Base-by-base conservation (phyloP, 2,888 invertebrate species). In the Timema podura region DNA sequence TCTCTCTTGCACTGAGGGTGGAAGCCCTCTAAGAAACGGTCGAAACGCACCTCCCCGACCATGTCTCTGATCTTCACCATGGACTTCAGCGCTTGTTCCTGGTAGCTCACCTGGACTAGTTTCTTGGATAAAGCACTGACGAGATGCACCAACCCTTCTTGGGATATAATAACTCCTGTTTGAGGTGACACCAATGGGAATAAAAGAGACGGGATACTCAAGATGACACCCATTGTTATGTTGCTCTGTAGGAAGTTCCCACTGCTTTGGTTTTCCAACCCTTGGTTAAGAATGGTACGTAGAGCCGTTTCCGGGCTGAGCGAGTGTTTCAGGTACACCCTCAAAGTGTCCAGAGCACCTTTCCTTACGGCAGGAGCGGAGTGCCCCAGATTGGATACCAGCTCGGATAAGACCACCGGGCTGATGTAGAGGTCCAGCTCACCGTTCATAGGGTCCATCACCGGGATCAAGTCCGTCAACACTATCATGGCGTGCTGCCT, bases 401-500 rank as follows among this genome's bases (percentile, higher is more conserved):
- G 83, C 79, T 91, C 89, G 57, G 88, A 87, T 61, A 89, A 80
- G 65, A 90, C 80, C 11, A 82, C 80, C 68, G 83, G 81, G 6
- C 76, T 74, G 83, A 92, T 89, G 70, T 89, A 87, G 71, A 86
- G 84, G 75, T 93, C 90, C 15, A 93, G 84, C 68, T 86, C 86
- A 67, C 87, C 85, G 45, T 78, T 78, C 30, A 30, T 30, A 8
- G 73, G 71, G 59, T 87, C 86, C 73, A 92, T 86, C 57, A 91
- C 88, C 5, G 92, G 91, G 65, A 94, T 83, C 2, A 93, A 86
- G 80, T 93, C 93, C 47, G 89, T 88, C 51, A 93, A 85, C 9
- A 94, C 92, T 68, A 92, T 82, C 7, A 93, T 82, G 46, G 93
- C 92, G 80, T 93, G 92, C 74, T 92, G 89, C 10, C 93, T 86